A percentile compares a stretch with the other conserved stretches of the same genome.
These are phyloP conservation scores for Leptinotarsa peninsularis DNA, from an alignment of 2,888 invertebrate species.

Conservation along the genomic window DNA sequence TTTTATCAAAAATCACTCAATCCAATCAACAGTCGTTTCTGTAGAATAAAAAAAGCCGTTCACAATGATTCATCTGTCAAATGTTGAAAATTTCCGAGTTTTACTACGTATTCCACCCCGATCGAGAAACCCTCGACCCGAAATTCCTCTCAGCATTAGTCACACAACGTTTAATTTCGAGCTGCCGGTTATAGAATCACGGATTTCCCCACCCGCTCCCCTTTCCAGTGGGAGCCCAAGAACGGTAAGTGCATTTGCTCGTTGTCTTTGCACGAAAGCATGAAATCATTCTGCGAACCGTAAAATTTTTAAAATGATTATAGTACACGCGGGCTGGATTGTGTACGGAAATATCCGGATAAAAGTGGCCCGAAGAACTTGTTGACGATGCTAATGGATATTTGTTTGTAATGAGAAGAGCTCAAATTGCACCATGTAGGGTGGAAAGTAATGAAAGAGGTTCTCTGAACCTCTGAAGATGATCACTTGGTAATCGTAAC, in stretches of 20 bases:
- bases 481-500: too few relatives aligned
- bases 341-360: background rate
- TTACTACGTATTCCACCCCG: conserved; percentile 8
- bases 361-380: background rate
- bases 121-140: background rate
- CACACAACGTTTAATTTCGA: conserved; percentile 42
- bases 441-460: too few relatives aligned
- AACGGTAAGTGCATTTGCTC: conserved; percentile 10
- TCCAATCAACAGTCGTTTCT: background rate
- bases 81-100: background rate
- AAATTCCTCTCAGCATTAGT: conserved; percentile 41
- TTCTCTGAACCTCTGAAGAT: too few relatives aligned
- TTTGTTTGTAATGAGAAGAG: background rate
- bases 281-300: background rate
- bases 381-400: background rate
- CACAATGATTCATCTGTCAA: background rate
- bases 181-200: conserved; percentile 34
- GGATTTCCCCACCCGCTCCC: conserved; percentile 3
- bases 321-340: background rate
- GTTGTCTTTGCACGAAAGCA: background rate
- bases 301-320: conserved; percentile 9
- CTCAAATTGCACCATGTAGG: too few relatives aligned
- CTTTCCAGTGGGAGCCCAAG: background rate
- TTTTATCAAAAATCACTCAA: background rate
- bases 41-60: background rate